These are phyloP conservation scores for Sisyra nigra DNA, from an alignment of 2,888 invertebrate genomes.

Conservation along the genomic window DNA sequence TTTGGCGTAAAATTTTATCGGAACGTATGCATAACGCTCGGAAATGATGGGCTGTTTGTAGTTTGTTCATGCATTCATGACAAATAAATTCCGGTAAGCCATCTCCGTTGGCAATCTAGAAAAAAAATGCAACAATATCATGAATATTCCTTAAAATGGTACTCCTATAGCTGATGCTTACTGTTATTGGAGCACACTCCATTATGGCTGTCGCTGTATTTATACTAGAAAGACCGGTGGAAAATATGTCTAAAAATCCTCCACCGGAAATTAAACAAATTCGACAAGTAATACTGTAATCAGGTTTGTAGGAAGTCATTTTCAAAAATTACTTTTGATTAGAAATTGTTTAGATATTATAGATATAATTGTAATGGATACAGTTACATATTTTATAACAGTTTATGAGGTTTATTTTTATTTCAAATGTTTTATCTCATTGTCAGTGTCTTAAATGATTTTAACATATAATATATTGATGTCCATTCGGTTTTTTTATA, in stretches of 20 bases:
- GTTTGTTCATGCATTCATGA: slow-evolving; percentile 5
- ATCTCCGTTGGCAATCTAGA: slow-evolving; percentile 4
- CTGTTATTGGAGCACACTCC: slow-evolving; percentile 6
- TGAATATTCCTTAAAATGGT: not conserved
- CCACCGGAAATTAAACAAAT: slow-evolving; percentile 4
- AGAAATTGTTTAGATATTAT: too few relatives aligned
- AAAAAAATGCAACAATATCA: too few relatives aligned
- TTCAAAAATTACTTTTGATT: not conserved
- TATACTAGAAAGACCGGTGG: not conserved
- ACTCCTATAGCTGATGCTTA: not conserved
- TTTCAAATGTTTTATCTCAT: too few relatives aligned
- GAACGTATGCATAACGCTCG: slow-evolving; percentile 3
- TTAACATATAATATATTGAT: too few relatives aligned
- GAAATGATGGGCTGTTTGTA: slow-evolving; percentile 7
- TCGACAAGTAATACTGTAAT: slow-evolving; percentile 6
- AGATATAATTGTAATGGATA: too few relatives aligned
- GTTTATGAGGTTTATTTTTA: too few relatives aligned
- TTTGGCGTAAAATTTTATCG: slow-evolving; percentile 4
- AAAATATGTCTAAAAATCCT: slow-evolving; percentile 6
- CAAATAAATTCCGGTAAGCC: slow-evolving; percentile 6
- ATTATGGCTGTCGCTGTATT: slow-evolving; percentile 5
- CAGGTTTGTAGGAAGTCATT: slow-evolving; percentile 1
- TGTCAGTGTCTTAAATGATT: too few relatives aligned
- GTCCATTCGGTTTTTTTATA: too few relatives aligned
- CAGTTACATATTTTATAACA: too few relatives aligned